phyloP scores from a whole-genome alignment of 1,140 invertebrate species.

The Hypsibius dujardini region DNA sequence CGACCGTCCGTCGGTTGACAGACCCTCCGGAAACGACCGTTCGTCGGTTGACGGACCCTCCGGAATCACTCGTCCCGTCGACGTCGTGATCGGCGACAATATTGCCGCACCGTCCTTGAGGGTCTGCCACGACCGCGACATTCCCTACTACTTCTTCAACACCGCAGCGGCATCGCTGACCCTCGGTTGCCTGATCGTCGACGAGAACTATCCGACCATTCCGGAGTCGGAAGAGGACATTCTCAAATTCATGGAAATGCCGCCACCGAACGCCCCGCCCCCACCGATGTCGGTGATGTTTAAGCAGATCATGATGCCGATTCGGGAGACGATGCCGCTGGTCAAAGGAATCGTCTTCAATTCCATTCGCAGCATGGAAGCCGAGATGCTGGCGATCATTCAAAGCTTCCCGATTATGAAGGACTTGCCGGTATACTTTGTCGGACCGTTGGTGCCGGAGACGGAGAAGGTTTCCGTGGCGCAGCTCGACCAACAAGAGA shows the following conservation, averaged over 20 bases:
- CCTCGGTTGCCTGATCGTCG: background rate
- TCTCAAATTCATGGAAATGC: background rate
- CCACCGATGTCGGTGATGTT: no score
- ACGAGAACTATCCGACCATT: background rate
- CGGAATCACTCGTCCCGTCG: background rate
- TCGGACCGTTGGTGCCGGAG: background rate
- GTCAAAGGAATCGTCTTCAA: background rate
- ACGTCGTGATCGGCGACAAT: background rate
- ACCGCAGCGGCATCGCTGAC: background rate
- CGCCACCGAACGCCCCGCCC: background rate
- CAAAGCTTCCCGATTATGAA: background rate
- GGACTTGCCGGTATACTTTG: background rate
- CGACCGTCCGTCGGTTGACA: background rate
- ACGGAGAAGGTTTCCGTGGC: background rate
- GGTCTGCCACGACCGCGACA: background rate
- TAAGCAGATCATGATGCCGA: no score
- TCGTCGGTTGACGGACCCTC: no score
- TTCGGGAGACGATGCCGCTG: background rate
- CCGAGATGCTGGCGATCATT: background rate
- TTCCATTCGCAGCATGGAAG: background rate
- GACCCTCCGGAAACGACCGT: background rate
- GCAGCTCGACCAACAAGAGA: background rate
- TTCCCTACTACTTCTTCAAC: background rate
- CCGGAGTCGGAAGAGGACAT: background rate
- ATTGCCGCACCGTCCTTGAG: background rate